Evolutionary conservation across 2,797 vertebrate genomes (phyloP), one percentile per base, ranked within the genome.

Genomic region (Gobio occitaniae): DNA sequence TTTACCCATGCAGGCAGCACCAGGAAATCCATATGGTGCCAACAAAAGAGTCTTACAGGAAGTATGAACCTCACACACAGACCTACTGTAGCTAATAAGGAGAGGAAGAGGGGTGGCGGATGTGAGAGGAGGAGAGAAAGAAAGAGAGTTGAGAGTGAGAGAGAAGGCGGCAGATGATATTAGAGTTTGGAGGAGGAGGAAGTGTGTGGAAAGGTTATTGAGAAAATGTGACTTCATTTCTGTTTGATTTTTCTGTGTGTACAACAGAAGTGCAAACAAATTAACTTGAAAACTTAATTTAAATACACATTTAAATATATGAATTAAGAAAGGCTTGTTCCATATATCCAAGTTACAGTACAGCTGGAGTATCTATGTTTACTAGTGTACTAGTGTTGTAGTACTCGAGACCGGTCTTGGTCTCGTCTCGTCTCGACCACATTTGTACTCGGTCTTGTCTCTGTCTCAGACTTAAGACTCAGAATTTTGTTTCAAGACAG

Each of bases 1-100:
- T 54, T 75, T 29, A 65, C 38, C 32, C 17, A 9, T 21, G 63
- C 19, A n/a, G 29, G 38, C 63, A 59, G 50, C 82, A 84, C 69
- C 47, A 69, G 75, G 78, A 76, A 80, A 74, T 82, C 75, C 29
- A 36, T 80, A 44, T 82, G 65, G 70, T 89, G 86, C 82, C 88
- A 86, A 79, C 41, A 59, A 75, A 32, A 77, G 74, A 86, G 80
- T 84, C 78, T 72, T 72, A 86, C 84, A 88, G 82, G 83, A 88
- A 87, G 44, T 72, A 12, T 69, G 16, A 75, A 78, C 59, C 41
- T 85, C 75, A 63, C 78, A 68, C 74, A 85, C 29, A 84, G 84
- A 86, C 86, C 88, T 80, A 83, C 80, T 81, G 80, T 44, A 54
- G 75, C 81, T 65, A 89, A 85, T 68, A 84, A 86, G 72, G 44